These are phyloP conservation scores for Pseudorhombus dupliciocellatus DNA, from an alignment of 2,113 vertebrate genomes.

Conservation along the genomic window DNA sequence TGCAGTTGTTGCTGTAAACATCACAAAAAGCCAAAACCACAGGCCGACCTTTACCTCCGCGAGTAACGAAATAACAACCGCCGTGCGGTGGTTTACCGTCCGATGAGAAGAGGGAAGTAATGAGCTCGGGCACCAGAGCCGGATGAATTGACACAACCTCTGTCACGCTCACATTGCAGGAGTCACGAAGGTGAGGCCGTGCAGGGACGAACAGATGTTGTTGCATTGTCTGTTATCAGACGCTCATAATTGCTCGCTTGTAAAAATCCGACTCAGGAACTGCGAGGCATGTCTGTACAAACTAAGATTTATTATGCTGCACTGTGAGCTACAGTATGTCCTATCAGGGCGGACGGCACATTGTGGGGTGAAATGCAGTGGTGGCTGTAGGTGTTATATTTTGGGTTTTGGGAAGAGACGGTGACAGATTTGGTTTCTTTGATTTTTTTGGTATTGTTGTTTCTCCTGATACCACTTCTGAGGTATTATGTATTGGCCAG, in stretches of 20 bases:
- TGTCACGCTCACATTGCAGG: background rate
- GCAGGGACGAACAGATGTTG: background rate
- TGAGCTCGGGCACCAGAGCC: background rate
- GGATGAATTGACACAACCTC: background rate
- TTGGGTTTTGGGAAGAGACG: too few species aligned
- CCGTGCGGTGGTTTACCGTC: conserved; percentile 18
- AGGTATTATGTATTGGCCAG: too few species aligned
- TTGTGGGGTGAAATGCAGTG: background rate
- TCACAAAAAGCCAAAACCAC: background rate
- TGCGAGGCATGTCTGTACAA: background rate
- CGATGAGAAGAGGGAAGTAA: conserved; percentile 32
- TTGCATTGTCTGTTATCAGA: conserved; percentile 4
- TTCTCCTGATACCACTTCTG: too few species aligned
- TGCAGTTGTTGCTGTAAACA: background rate
- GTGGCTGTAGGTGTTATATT: too few species aligned
- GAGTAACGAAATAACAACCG: background rate
- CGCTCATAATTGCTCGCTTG: background rate
- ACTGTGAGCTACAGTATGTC: background rate
- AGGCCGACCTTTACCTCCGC: background rate
- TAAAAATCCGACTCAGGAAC: conserved; percentile 5
- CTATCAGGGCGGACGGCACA: background rate
- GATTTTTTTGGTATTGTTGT: too few species aligned
- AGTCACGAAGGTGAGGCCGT: conserved; percentile 2
- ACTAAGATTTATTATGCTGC: background rate
- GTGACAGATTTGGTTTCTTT: too few species aligned